Evolutionary conservation across 2,797 vertebrate genomes (phyloP).

Genomic region (Arremon brunneinucha): DNA sequence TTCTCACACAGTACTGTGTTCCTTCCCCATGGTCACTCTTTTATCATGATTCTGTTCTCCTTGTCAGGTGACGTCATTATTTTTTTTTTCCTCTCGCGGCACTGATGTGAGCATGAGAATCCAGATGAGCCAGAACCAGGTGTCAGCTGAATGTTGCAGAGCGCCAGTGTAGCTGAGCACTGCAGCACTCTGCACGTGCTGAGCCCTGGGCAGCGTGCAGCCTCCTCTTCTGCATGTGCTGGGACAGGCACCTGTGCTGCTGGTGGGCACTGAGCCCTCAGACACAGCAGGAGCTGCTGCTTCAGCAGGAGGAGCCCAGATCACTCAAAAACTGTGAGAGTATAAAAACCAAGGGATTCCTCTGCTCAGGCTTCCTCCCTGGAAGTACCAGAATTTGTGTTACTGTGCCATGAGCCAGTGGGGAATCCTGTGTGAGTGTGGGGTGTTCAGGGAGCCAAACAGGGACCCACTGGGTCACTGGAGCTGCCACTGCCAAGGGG

Average conservation of each 20-base stretch:
- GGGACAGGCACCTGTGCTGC: background rate
- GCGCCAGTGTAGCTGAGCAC: background rate
- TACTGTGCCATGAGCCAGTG: background rate
- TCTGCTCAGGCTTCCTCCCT: background rate
- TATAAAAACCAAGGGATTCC: background rate
- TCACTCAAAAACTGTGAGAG: background rate
- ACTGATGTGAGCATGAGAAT: background rate
- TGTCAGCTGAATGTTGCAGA: background rate
- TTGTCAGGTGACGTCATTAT: background rate
- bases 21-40: background rate
- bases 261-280: background rate
- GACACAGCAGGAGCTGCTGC: background rate
- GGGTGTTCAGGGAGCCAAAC: background rate
- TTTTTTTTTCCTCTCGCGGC: background rate
- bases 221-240: background rate
- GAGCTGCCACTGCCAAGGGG: background rate
- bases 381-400: background rate
- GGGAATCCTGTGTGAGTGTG: background rate
- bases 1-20: background rate
- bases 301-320: background rate
- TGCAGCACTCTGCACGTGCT: background rate
- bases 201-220: background rate
- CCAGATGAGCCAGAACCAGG: background rate
- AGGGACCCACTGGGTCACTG: background rate
- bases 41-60: background rate